Evolutionary conservation across 2,888 invertebrate genomes (phyloP).

Genomic region (Trissolcus japonicus): DNA sequence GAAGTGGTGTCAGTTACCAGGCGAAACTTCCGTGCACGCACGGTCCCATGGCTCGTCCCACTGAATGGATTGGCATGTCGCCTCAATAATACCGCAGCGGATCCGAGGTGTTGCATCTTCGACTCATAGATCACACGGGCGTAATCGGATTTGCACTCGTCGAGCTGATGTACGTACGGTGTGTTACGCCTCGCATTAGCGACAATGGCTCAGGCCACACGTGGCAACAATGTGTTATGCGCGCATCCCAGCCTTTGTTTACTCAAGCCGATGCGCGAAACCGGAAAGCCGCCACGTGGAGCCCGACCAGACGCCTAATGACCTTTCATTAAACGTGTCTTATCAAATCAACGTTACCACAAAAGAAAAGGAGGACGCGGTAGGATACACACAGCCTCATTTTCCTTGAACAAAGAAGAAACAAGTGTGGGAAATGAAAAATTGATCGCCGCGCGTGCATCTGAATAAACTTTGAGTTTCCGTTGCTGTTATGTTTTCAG

Average conservation of each 20-base stretch:
- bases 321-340: conserved; percentile 72
- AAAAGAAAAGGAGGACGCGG: background rate
- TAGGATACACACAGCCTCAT: background rate
- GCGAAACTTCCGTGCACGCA: conserved; percentile 69
- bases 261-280: conserved; percentile 42
- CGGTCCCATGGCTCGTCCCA: conserved; percentile 46
- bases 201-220: conserved; percentile 47
- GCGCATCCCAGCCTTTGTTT: conserved; percentile 57
- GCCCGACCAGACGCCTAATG: conserved; percentile 61
- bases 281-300: conserved; percentile 51
- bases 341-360: conserved; percentile 67
- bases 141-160: conserved; percentile 43
- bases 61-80: conserved; percentile 35
- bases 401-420: conserved; percentile 7
- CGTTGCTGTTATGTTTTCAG: too few species aligned
- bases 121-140: conserved; percentile 34
- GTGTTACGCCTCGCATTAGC: conserved; percentile 26
- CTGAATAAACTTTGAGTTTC: conserved; percentile 22
- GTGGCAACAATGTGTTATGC: conserved; percentile 50
- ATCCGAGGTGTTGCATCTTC: conserved; percentile 36
- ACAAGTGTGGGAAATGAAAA: conserved; percentile 5
- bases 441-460: background rate
- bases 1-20: conserved; percentile 71
- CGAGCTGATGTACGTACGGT: background rate
- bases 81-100: conserved; percentile 28